Percentiles rank a stretch among this genome's conserved stretches.
These are phyloP conservation scores for Nudaria mundana DNA, from an alignment of 2,888 invertebrate genomes.

Conservation along the genomic window DNA sequence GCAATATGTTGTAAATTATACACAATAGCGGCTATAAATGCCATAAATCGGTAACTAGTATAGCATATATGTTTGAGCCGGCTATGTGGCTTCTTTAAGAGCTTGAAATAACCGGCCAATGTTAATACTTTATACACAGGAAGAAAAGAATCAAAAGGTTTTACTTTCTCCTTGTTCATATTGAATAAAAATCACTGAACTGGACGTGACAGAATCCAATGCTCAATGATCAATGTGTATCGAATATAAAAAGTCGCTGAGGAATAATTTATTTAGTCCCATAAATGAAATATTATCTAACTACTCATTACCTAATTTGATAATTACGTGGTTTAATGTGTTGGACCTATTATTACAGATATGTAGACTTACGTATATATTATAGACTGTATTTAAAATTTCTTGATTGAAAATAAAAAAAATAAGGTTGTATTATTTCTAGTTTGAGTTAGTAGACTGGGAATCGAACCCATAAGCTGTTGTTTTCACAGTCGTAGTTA, in stretches of 20 bases:
- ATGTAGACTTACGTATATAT: no score
- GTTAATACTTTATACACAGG: constrained; percentile 32
- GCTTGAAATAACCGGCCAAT: constrained; percentile 36
- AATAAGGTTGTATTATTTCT: no score
- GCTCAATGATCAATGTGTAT: neutral
- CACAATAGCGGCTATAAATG: constrained; percentile 16
- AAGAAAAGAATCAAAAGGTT: constrained; percentile 41
- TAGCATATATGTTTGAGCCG: constrained; percentile 22
- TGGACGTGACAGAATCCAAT: neutral
- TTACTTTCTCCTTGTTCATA: constrained; percentile 23
- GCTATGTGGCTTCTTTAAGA: constrained; percentile 26
- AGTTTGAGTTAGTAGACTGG: no score
- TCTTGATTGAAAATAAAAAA: no score
- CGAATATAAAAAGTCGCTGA: neutral
- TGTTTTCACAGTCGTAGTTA: no score
- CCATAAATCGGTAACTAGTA: constrained; percentile 32
- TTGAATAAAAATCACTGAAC: no score
- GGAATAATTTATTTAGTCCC: constrained; percentile 1
- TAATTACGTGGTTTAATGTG: neutral
- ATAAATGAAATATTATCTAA: neutral
- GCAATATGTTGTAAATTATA: constrained; percentile 34
- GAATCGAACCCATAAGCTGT: no score
- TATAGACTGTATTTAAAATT: no score
- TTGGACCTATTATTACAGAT: no score
- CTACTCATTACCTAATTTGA: neutral